Conservation (phyloP, 2,888 invertebrate genomes). For the Loripinus fragilis region DNA sequence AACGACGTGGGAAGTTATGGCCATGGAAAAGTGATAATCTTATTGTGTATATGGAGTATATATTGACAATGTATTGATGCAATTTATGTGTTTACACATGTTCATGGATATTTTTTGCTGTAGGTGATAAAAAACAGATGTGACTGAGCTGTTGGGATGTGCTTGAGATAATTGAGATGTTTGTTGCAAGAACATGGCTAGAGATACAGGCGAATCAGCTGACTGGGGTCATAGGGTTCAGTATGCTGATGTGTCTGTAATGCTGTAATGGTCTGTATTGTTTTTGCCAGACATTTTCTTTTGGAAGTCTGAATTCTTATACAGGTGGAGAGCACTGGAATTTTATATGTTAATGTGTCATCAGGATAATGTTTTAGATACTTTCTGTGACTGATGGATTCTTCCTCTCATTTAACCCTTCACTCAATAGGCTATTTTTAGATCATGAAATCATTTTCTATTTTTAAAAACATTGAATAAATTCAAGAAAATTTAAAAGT, state of each 20-base stretch:
- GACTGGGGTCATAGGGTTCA: conserved; percentile 57
- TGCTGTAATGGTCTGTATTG: conserved; percentile 26
- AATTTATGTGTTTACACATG: not conserved
- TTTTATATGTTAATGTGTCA: not conserved
- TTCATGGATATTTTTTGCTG: not conserved
- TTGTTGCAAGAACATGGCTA: not conserved
- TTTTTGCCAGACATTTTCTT: conserved; percentile 4
- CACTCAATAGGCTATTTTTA: no score
- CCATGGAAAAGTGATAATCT: conserved; percentile 2
- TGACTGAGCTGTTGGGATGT: not conserved
- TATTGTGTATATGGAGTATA: not conserved
- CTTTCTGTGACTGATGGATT: no score
- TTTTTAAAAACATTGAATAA: no score
- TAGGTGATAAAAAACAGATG: not conserved
- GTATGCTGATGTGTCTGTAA: conserved; percentile 13
- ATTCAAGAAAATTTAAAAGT: no score
- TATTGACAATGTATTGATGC: not conserved
- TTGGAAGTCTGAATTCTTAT: not conserved
- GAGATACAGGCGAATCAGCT: conserved; percentile 8
- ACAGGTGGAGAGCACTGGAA: not conserved
- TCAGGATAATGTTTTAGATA: not conserved
- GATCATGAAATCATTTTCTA: no score
- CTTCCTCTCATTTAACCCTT: no score
- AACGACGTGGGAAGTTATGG: not conserved
- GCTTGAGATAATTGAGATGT: not conserved